phyloP scores from a whole-genome alignment of 2,113 vertebrate genomes.

The Hoplias malabaricus region DNA sequence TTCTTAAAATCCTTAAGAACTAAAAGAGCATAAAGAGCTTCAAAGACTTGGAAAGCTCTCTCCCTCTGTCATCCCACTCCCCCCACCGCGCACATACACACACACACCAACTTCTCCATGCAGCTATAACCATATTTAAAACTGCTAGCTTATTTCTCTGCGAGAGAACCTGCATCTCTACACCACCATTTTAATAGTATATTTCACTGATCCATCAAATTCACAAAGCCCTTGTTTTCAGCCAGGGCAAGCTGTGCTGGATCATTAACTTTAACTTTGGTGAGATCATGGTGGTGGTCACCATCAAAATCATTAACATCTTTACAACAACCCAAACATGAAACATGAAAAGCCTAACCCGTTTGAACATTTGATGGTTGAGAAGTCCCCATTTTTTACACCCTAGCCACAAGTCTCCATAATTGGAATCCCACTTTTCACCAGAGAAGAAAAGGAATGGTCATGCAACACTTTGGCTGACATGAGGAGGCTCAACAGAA shows the following conservation, averaged over 20 bases:
- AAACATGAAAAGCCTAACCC: slow-evolving; percentile 58
- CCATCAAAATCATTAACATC: slow-evolving; percentile 62
- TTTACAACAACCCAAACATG: slow-evolving; percentile 59
- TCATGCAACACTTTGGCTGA: slow-evolving; percentile 70
- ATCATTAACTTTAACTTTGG: slow-evolving; percentile 67
- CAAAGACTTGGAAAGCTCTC: slow-evolving; percentile 71
- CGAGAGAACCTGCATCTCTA: slow-evolving; percentile 42
- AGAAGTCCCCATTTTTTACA: slow-evolving; percentile 39
- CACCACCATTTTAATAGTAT: slow-evolving; percentile 34
- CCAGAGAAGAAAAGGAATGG: slow-evolving; percentile 38
- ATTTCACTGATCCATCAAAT: slow-evolving; percentile 62
- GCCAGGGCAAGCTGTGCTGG: slow-evolving; percentile 54
- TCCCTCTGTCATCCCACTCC: slow-evolving; percentile 59
- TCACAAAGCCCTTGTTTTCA: slow-evolving; percentile 55
- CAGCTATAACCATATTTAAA: slow-evolving; percentile 70
- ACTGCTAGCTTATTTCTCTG: slow-evolving; percentile 67
- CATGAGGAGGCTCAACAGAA: slow-evolving; percentile 15
- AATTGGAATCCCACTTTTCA: not conserved
- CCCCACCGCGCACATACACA: no score
- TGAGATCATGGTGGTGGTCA: slow-evolving; percentile 20
- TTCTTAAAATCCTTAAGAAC: slow-evolving; percentile 37
- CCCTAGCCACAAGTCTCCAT: slow-evolving; percentile 3
- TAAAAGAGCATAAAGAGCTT: slow-evolving; percentile 68
- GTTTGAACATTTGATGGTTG: slow-evolving; percentile 63
- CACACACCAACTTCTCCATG: slow-evolving; percentile 63